Evolutionary conservation across 2,797 vertebrate species (phyloP).

Genomic region (Rhinophrynus dorsalis): DNA sequence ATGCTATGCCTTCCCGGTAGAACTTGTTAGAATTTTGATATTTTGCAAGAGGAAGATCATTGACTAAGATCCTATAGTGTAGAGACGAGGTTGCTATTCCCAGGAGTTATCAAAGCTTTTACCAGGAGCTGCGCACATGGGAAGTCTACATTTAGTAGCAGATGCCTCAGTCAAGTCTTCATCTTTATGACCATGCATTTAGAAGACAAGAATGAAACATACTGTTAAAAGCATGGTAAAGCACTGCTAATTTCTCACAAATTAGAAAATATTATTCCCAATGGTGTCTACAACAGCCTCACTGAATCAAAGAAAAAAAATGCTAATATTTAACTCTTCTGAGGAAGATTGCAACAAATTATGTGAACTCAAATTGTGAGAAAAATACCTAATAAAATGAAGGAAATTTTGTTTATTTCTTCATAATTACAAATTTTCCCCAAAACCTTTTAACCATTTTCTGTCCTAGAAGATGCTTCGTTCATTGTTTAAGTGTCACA

Average conservation of each 20-base stretch:
- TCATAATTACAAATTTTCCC: too few species aligned
- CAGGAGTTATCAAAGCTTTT: conserved; percentile 69
- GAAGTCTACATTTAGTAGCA: conserved; percentile 63
- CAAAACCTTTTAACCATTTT: too few species aligned
- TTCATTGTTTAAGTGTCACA: too few species aligned
- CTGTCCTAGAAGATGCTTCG: too few species aligned
- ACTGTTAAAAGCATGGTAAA: conserved; percentile 21
- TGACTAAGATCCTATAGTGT: conserved; percentile 60
- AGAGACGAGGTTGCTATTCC: conserved; percentile 57
- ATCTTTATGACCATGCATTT: conserved; percentile 17
- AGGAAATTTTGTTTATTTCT: too few species aligned
- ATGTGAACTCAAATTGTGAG: too few species aligned
- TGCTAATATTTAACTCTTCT: too few species aligned
- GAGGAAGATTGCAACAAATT: too few species aligned
- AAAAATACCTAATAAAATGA: too few species aligned
- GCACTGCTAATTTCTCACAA: neutral
- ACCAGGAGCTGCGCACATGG: conserved; percentile 67
- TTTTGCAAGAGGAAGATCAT: conserved; percentile 24
- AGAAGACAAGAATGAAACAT: conserved; percentile 6
- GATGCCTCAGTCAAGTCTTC: conserved; percentile 56
- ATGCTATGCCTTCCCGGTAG: neutral
- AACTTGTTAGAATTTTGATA: neutral
- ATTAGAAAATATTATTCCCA: neutral
- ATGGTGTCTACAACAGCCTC: neutral
- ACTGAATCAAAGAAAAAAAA: neutral